Evolutionary conservation across 1,140 invertebrate species (phyloP).

Genomic region (Drosophila aff.): DNA sequence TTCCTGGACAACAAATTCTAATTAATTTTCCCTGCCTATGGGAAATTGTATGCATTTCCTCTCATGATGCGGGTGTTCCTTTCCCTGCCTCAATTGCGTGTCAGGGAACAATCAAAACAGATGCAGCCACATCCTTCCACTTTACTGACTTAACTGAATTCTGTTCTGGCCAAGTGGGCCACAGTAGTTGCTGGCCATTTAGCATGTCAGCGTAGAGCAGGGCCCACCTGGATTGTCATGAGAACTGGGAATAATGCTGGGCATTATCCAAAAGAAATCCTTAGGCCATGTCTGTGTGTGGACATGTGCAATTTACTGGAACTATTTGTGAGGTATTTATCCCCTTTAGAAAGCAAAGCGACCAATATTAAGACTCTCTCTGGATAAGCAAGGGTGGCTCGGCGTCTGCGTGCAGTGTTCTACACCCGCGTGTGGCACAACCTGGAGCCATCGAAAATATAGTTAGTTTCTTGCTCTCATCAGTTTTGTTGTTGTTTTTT

Average conservation of each 20-base stretch:
- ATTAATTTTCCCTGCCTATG: conserved; percentile 32
- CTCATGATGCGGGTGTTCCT: conserved; percentile 36
- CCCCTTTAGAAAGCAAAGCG: conserved; percentile 54
- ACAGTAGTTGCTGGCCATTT: conserved; percentile 46
- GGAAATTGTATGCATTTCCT: conserved; percentile 31
- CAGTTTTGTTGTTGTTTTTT: too few relatives aligned
- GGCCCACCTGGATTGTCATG: conserved; percentile 50
- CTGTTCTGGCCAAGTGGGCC: conserved; percentile 40
- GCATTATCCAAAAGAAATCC: conserved; percentile 17
- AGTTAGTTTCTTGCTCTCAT: too few relatives aligned
- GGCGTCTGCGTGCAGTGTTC: too few relatives aligned
- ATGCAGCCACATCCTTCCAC: conserved; percentile 47
- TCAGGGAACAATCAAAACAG: conserved; percentile 46
- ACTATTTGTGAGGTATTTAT: conserved; percentile 76
- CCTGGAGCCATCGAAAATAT: too few relatives aligned
- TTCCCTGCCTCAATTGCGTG: conserved; percentile 25
- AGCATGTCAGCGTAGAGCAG: conserved; percentile 41
- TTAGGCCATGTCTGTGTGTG: conserved; percentile 47
- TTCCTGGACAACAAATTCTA: conserved; percentile 15
- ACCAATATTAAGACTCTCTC: conserved; percentile 75
- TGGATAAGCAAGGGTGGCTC: conserved; percentile 56
- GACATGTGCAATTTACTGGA: conserved; percentile 79
- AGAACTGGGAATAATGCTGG: conserved; percentile 20
- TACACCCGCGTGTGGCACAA: too few relatives aligned
- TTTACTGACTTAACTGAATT: conserved; percentile 28